Evolutionary conservation across 2,888 invertebrate species (phyloP).

Genomic region (Drosophila antonietae): DNA sequence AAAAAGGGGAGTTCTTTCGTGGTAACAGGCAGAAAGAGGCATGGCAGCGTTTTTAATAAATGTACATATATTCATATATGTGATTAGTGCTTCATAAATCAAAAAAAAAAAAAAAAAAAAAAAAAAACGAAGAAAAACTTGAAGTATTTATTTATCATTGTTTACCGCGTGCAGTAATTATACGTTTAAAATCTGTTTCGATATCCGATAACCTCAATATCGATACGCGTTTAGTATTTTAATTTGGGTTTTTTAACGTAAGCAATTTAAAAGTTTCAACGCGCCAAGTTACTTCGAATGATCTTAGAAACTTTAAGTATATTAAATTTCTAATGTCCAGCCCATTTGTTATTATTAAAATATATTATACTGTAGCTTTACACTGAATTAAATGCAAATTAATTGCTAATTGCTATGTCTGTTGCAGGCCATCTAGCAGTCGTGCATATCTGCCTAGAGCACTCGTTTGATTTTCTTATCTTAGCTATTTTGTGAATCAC

Average conservation of each 20-base stretch:
- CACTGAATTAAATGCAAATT: neutral
- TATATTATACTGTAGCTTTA: neutral
- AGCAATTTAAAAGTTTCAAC: neutral
- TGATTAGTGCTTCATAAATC: neutral
- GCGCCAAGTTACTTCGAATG: too few species aligned
- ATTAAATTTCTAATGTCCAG: accelerated
- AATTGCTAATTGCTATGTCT: neutral
- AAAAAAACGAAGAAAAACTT: neutral
- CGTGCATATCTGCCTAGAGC: neutral
- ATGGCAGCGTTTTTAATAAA: neutral
- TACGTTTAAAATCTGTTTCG: neutral
- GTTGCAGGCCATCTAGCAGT: neutral
- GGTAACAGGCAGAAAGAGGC: neutral
- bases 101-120: too few species aligned
- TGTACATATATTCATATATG: too few species aligned
- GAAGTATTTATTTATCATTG: neutral
- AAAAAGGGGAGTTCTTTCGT: neutral
- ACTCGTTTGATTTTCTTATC: conserved; percentile 19
- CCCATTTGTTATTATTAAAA: neutral
- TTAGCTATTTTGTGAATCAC: conserved; percentile 37
- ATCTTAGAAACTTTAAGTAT: neutral
- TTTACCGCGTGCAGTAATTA: too few species aligned
- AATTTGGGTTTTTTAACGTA: neutral
- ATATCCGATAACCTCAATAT: neutral
- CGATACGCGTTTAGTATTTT: neutral